A percentile compares a stretch with the other conserved stretches of the same genome.
Evolutionary conservation across 2,113 vertebrate genomes (phyloP).

Genomic region (Amblyornis subalaris): DNA sequence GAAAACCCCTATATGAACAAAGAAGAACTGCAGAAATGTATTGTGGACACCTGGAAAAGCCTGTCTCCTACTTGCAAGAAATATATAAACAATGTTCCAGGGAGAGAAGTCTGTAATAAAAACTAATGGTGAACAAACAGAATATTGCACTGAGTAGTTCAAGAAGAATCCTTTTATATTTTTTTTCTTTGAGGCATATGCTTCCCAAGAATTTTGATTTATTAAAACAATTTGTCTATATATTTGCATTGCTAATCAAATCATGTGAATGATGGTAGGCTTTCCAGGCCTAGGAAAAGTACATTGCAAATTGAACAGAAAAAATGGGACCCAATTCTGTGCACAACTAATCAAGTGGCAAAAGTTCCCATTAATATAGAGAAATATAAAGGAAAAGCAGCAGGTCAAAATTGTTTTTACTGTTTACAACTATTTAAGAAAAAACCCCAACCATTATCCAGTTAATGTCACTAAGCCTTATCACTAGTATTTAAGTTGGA

Average conservation of each 20-base stretch:
- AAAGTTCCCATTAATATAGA: not conserved
- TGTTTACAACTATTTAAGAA: not conserved
- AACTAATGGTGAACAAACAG: slow-evolving; percentile 37
- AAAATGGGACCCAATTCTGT: not conserved
- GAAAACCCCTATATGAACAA: slow-evolving; percentile 36
- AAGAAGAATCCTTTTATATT: slow-evolving; percentile 1
- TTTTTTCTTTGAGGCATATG: not conserved
- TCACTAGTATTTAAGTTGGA: not conserved
- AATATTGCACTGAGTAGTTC: not conserved
- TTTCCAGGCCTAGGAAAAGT: not conserved
- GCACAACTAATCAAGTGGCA: not conserved
- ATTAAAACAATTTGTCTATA: not conserved
- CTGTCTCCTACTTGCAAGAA: slow-evolving; percentile 57
- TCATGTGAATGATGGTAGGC: not conserved
- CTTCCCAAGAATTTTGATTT: not conserved
- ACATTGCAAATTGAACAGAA: not conserved
- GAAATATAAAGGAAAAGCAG: not conserved
- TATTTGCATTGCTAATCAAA: not conserved
- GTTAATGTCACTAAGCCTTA: not conserved
- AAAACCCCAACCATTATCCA: not conserved
- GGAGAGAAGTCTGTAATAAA: slow-evolving; percentile 49
- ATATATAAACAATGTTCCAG: slow-evolving; percentile 36
- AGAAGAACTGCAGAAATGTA: slow-evolving; percentile 30
- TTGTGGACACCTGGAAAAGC: slow-evolving; percentile 43
- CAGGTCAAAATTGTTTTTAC: not conserved